A percentile compares a stretch with the other conserved stretches of the same genome.
Evolutionary conservation across 1,140 invertebrate species (phyloP).

Genomic region (Hylaeus volcanicus): DNA sequence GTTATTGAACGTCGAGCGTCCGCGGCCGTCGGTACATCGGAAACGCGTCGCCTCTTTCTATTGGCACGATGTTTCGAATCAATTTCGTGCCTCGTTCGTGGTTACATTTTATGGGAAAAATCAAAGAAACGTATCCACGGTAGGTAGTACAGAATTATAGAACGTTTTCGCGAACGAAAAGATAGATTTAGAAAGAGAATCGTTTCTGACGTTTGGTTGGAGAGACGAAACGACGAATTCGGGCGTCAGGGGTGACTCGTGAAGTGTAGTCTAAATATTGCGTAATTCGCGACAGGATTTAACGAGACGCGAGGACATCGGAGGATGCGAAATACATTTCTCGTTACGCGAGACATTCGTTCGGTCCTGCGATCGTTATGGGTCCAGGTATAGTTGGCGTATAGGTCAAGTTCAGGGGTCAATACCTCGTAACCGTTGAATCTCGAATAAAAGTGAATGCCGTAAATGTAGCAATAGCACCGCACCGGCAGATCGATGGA

Average conservation of each 20-base stretch:
- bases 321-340: neutral
- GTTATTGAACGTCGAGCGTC: slow-evolving; percentile 11
- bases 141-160: too few species aligned
- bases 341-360: neutral
- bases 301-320: neutral
- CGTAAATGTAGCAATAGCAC: slow-evolving; percentile 58
- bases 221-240: neutral
- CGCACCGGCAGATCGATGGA: slow-evolving; percentile 63
- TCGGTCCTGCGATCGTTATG: neutral
- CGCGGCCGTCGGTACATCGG: neutral
- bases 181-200: too few species aligned
- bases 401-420: slow-evolving; percentile 67
- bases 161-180: too few species aligned
- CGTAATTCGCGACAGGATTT: neutral
- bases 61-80: neutral
- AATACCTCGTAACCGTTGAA: slow-evolving; percentile 52
- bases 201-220: neutral
- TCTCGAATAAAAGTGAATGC: slow-evolving; percentile 65
- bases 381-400: slow-evolving; percentile 33
- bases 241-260: neutral
- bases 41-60: neutral
- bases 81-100: neutral
- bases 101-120: neutral
- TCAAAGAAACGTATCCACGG: neutral
- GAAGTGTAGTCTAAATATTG: slow-evolving; percentile 16